A percentile compares a stretch with the other conserved stretches of the same genome.
These are phyloP conservation scores for Drosophila nr. medialis DNA, from an alignment of 2,888 invertebrate species.

Conservation along the genomic window DNA sequence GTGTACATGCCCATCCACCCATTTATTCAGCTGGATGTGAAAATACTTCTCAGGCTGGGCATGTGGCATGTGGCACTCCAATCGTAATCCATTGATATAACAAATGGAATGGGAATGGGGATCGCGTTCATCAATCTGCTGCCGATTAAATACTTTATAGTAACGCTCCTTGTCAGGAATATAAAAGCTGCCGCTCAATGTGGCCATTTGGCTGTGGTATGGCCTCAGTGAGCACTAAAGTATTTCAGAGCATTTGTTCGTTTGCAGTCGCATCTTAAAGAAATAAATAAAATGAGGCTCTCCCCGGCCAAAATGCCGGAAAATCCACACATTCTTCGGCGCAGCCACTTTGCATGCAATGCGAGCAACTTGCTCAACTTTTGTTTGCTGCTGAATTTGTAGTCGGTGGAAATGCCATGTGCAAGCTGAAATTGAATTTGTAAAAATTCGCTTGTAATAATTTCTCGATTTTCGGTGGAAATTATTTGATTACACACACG, in stretches of 20 bases:
- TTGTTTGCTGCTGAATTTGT: slow-evolving; percentile 15
- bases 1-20: too few relatives aligned
- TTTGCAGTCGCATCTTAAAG: slow-evolving; percentile 67
- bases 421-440: slow-evolving; percentile 72
- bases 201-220: slow-evolving; percentile 75
- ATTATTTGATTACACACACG: slow-evolving; percentile 84
- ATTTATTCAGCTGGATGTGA: too few relatives aligned
- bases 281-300: slow-evolving; percentile 71
- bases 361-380: slow-evolving; percentile 53
- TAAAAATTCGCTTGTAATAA: slow-evolving; percentile 80
- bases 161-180: slow-evolving; percentile 84
- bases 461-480: slow-evolving; percentile 82
- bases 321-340: slow-evolving; percentile 77
- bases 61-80: too few relatives aligned
- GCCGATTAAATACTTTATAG: slow-evolving; percentile 84
- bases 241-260: slow-evolving; percentile 47
- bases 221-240: not conserved
- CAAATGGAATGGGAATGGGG: slow-evolving; percentile 81
- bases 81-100: slow-evolving; percentile 81
- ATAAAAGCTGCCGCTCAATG: slow-evolving; percentile 82
- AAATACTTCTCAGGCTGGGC: too few relatives aligned
- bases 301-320: slow-evolving; percentile 74
- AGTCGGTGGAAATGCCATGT: slow-evolving; percentile 25
- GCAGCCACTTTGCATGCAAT: slow-evolving; percentile 77
- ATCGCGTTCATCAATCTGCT: slow-evolving; percentile 83